A percentile compares a stretch with the other conserved stretches of the same genome.
Conservation (phyloP, 2,113 vertebrate species). For the Onychorhynchus coronatus region DNA sequence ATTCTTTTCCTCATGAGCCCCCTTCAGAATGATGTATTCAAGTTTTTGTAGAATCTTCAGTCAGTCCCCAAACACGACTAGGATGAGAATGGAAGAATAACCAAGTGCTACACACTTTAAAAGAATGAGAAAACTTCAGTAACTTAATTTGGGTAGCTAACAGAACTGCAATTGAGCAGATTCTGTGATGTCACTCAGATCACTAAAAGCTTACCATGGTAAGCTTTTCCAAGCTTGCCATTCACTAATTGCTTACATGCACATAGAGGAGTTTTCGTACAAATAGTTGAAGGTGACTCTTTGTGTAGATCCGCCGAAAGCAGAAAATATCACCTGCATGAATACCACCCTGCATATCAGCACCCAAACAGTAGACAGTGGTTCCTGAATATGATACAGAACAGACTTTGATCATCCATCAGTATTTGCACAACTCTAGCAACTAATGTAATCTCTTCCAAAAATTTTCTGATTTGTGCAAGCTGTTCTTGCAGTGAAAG, state of each 20-base stretch:
- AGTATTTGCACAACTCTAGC: not conserved
- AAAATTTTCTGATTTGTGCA: not conserved
- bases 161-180: not conserved
- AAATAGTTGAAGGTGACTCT: not conserved
- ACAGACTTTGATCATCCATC: not conserved
- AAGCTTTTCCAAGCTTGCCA: not conserved
- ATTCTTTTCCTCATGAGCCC: not conserved
- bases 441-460: not conserved
- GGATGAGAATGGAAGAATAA: not conserved
- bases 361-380: not conserved
- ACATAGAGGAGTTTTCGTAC: not conserved
- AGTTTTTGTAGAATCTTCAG: not conserved
- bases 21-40: not conserved
- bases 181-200: not conserved
- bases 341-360: not conserved
- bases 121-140: not conserved
- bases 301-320: not conserved
- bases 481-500: not conserved
- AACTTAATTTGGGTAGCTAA: not conserved
- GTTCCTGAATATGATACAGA: not conserved
- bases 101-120: not conserved
- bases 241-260: not conserved
- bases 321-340: not conserved
- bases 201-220: not conserved
- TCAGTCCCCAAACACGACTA: not conserved